A percentile compares a stretch with the other conserved stretches of the same genome.
Conservation (phyloP, 2,797 vertebrate species). For the Cirrhinus mrigala region DNA sequence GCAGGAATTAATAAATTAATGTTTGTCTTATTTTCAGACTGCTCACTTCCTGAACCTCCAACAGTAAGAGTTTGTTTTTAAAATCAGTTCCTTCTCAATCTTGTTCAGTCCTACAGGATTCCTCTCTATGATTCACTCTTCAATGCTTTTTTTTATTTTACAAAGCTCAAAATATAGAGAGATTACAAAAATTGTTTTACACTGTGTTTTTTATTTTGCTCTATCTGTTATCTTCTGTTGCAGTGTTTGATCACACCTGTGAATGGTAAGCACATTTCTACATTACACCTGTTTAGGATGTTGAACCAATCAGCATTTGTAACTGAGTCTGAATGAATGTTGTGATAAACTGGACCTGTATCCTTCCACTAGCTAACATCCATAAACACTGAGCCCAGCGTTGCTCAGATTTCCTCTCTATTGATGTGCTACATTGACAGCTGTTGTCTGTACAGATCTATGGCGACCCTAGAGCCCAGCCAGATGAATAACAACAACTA, state of each 20-base stretch:
- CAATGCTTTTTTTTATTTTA: not conserved
- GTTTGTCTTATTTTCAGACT: not conserved
- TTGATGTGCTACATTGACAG: too few relatives aligned
- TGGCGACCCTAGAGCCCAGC: too few relatives aligned
- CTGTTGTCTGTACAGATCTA: not conserved
- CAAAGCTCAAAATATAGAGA: not conserved
- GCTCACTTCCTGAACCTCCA: not conserved
- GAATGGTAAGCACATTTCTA: not conserved
- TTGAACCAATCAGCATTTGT: not conserved
- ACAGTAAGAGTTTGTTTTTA: conserved; percentile 2
- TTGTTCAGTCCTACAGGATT: not conserved
- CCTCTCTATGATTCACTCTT: not conserved
- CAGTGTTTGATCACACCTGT: not conserved
- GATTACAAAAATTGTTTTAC: too few relatives aligned
- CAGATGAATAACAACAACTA: too few relatives aligned
- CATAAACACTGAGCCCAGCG: too few relatives aligned
- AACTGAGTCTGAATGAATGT: not conserved
- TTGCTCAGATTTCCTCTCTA: too few relatives aligned
- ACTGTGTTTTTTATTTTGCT: not conserved
- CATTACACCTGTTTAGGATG: not conserved
- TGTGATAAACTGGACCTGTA: not conserved
- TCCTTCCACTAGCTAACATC: too few relatives aligned
- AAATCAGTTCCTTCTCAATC: not conserved
- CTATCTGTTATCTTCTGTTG: not conserved
- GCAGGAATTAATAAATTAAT: not conserved